Conservation (phyloP, 2,113 vertebrate genomes). For the Scortum barcoo region DNA sequence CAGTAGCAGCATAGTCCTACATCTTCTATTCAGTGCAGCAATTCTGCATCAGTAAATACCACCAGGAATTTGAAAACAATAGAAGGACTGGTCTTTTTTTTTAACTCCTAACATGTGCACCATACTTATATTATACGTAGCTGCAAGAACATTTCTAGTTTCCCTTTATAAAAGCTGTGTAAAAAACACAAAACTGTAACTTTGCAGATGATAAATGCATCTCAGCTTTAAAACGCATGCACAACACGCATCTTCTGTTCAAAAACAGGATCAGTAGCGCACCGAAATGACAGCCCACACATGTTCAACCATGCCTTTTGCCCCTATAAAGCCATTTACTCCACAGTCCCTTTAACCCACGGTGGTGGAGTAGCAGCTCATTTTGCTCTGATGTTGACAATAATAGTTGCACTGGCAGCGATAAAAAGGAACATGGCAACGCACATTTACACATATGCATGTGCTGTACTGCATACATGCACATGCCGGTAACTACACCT, state of each 20-base stretch:
- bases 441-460: slow-evolving; percentile 38
- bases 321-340: slow-evolving; percentile 35
- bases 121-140: background rate
- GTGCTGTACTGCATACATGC: slow-evolving; percentile 20
- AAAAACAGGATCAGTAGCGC: background rate
- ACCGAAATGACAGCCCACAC: slow-evolving; percentile 10
- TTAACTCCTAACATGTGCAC: background rate
- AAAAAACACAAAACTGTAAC: background rate
- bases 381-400: slow-evolving; percentile 48
- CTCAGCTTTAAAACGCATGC: slow-evolving; percentile 20
- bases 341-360: slow-evolving; percentile 23
- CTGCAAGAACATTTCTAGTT: background rate
- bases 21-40: background rate
- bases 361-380: slow-evolving; percentile 26
- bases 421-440: slow-evolving; percentile 13
- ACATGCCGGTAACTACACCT: slow-evolving; percentile 12
- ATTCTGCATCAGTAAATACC: background rate
- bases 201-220: background rate
- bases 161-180: background rate
- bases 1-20: background rate
- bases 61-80: background rate
- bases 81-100: background rate
- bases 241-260: background rate
- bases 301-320: slow-evolving; percentile 5
- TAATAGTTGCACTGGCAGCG: slow-evolving; percentile 22